Evolutionary conservation across 2,113 vertebrate genomes (phyloP).

Genomic region (Elanoides forficatus): DNA sequence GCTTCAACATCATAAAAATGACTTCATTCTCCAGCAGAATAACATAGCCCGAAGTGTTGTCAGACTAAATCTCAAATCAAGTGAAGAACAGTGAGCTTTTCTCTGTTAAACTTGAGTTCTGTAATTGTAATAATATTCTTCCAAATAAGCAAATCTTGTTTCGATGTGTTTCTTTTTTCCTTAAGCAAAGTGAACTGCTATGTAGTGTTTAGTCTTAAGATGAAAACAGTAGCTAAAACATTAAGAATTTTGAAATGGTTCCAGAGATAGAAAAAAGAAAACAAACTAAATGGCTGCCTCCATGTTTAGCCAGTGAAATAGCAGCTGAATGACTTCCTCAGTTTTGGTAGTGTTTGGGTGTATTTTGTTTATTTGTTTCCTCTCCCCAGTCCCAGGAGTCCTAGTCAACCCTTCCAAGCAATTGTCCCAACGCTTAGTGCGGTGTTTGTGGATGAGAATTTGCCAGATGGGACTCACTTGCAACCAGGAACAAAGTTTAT

Average conservation of each 20-base stretch:
- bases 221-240: not conserved
- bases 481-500: conserved; percentile 93
- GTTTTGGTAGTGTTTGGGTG: not conserved
- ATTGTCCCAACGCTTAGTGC: conserved; percentile 90
- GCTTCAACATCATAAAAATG: not conserved
- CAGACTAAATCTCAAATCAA: not conserved
- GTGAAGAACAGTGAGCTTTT: not conserved
- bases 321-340: not conserved
- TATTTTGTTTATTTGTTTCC: not conserved
- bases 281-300: not conserved
- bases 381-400: conserved; percentile 68
- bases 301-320: not conserved
- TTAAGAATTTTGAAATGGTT: not conserved
- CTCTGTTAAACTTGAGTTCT: not conserved
- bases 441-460: conserved; percentile 98
- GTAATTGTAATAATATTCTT: not conserved
- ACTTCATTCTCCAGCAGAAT: not conserved
- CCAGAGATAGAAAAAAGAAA: not conserved
- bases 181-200: not conserved
- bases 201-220: not conserved
- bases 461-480: conserved; percentile 93
- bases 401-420: conserved; percentile 82
- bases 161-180: not conserved
- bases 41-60: not conserved
- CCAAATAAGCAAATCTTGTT: not conserved